Conservation (phyloP, 2,888 invertebrate genomes). For the Odontocerum albicorne region DNA sequence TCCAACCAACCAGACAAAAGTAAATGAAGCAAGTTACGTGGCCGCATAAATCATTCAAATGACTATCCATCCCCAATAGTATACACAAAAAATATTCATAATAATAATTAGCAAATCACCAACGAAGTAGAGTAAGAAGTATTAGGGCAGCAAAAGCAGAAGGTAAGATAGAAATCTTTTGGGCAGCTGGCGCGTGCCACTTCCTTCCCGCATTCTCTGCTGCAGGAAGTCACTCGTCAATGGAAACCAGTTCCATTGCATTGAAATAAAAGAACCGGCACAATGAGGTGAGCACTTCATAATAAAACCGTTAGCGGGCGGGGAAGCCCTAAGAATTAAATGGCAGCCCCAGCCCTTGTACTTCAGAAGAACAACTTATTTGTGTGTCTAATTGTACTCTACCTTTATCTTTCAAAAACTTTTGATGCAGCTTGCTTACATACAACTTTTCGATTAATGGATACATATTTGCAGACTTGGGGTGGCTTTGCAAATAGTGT, state of each 20-base stretch:
- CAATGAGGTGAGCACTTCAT: slow-evolving; percentile 33
- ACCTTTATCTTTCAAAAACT: no score
- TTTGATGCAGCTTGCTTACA: no score
- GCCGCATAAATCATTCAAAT: no score
- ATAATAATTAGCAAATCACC: background rate
- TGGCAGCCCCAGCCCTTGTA: no score
- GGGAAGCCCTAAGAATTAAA: slow-evolving; percentile 12
- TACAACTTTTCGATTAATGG: no score
- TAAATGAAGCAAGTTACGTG: no score
- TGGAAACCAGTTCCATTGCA: slow-evolving; percentile 34
- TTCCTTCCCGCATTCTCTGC: slow-evolving; percentile 30
- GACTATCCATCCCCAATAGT: background rate
- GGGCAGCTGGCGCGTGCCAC: slow-evolving; percentile 36
- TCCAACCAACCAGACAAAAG: no score
- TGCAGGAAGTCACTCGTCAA: slow-evolving; percentile 32
- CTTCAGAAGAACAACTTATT: no score
- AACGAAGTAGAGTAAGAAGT: slow-evolving; percentile 18
- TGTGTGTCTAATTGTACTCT: no score
- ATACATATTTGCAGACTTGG: no score
- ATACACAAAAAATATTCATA: slow-evolving; percentile 1
- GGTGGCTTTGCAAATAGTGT: no score
- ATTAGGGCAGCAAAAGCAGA: background rate
- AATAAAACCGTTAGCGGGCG: slow-evolving; percentile 35
- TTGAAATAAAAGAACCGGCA: slow-evolving; percentile 33
- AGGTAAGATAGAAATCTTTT: slow-evolving; percentile 19